These are phyloP conservation scores for Falco naumanni DNA, from an alignment of 2,797 vertebrate genomes.

Conservation along the genomic window DNA sequence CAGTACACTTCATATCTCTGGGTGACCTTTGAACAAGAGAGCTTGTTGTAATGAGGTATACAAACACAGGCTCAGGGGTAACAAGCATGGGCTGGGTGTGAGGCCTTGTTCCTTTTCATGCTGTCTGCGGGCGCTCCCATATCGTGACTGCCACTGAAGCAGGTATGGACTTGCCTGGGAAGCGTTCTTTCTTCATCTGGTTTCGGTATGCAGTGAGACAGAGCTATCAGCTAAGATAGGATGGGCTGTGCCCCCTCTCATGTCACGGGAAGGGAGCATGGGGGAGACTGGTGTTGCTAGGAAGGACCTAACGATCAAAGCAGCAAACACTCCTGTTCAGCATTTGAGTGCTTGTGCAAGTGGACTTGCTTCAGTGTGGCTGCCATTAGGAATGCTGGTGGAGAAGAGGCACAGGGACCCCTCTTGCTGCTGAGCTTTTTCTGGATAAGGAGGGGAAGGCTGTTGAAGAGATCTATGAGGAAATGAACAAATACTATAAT, in stretches of 20 bases:
- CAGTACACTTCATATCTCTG: fast-evolving
- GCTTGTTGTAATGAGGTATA: background rate
- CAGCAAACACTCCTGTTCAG: background rate
- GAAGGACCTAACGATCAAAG: background rate
- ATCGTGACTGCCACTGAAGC: background rate
- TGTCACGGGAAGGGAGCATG: background rate
- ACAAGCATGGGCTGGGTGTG: background rate
- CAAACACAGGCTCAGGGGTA: background rate
- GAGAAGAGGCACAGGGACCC: background rate
- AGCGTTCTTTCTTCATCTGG: background rate
- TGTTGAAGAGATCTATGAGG: background rate
- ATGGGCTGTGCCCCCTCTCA: background rate
- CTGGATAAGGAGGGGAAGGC: background rate
- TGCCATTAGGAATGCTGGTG: background rate
- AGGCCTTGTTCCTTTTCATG: background rate
- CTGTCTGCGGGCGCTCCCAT: background rate
- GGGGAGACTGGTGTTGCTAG: background rate
- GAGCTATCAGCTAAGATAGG: background rate
- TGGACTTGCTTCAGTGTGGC: background rate
- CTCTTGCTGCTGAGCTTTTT: background rate
- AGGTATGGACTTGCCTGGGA: background rate
- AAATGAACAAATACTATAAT: background rate
- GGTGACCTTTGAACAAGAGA: background rate
- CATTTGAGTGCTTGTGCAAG: background rate
- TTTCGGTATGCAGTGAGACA: background rate